phyloP scores from a whole-genome alignment of 2,797 vertebrate species.

The Takifugu ocellatus region DNA sequence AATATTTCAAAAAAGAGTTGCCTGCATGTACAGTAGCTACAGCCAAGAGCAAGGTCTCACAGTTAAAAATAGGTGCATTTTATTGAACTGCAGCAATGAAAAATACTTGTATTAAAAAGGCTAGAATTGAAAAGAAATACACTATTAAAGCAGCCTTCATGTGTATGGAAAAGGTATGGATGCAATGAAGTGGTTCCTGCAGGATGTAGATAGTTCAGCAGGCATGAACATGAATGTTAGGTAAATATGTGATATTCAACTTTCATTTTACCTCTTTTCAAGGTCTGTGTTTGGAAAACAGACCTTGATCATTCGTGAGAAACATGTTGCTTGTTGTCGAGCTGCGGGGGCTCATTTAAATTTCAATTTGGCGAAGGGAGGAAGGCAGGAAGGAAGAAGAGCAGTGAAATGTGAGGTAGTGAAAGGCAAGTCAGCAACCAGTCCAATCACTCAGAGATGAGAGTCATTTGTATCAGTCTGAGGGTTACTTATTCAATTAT shows the following conservation, averaged over 20 bases:
- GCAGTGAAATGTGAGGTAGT: constrained; percentile 30
- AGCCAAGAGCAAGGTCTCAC: too few species aligned
- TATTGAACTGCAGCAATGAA: background rate
- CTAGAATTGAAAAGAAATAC: constrained; percentile 6
- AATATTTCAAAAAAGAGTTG: too few species aligned
- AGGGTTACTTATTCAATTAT: constrained; percentile 73
- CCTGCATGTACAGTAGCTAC: too few species aligned
- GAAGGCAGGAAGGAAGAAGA: constrained; percentile 36
- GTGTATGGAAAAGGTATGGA: background rate
- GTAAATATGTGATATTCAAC: constrained; percentile 19
- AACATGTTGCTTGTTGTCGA: constrained; percentile 41
- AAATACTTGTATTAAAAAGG: background rate
- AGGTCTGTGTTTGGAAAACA: constrained; percentile 19
- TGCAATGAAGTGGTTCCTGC: background rate
- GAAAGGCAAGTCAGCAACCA: constrained; percentile 47
- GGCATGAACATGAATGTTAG: background rate
- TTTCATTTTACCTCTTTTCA: constrained; percentile 34
- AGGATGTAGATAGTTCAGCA: constrained; percentile 9
- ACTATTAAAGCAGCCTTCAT: constrained; percentile 1
- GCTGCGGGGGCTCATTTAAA: constrained; percentile 59
- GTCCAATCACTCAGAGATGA: constrained; percentile 74
- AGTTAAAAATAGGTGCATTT: too few species aligned
- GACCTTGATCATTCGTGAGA: constrained; percentile 42
- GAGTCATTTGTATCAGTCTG: constrained; percentile 78
- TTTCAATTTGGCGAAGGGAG: constrained; percentile 55